phyloP scores from a whole-genome alignment of 2,113 vertebrate species.

The Apodemus sylvaticus region DNA sequence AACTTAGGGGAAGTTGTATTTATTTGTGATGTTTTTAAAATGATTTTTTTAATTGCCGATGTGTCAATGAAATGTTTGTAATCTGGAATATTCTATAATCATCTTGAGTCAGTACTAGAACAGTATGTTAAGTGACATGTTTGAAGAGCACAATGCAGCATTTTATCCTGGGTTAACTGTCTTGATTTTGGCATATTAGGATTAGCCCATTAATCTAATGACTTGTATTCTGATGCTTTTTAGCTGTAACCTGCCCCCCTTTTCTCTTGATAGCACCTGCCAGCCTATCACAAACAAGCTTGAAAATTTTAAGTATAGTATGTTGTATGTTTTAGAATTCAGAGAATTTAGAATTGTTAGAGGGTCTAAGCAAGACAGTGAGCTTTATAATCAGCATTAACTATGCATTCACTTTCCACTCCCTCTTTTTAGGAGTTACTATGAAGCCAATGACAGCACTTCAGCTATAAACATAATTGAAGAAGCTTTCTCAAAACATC shows the following conservation, averaged over 20 bases:
- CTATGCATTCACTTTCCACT: neutral
- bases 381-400: constrained; percentile 50
- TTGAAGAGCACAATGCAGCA: neutral
- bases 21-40: neutral
- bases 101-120: constrained; percentile 13
- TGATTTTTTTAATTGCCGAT: neutral
- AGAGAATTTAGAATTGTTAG: neutral
- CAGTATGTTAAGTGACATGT: neutral
- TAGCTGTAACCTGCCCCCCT: neutral
- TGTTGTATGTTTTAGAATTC: neutral
- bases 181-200: neutral
- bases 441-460: constrained; percentile 94
- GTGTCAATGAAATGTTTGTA: constrained; percentile 39
- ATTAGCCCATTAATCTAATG: neutral
- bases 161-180: neutral
- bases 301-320: neutral
- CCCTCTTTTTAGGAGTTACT: constrained; percentile 90
- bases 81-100: neutral
- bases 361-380: neutral
- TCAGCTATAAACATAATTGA: constrained; percentile 95
- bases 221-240: neutral
- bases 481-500: constrained; percentile 93
- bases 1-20: neutral
- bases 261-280: neutral
- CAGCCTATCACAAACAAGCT: neutral